Evolutionary conservation across 2,888 invertebrate species (phyloP), one percentile per base, ranked within the genome.

Genomic region (Phasia obesa): DNA sequence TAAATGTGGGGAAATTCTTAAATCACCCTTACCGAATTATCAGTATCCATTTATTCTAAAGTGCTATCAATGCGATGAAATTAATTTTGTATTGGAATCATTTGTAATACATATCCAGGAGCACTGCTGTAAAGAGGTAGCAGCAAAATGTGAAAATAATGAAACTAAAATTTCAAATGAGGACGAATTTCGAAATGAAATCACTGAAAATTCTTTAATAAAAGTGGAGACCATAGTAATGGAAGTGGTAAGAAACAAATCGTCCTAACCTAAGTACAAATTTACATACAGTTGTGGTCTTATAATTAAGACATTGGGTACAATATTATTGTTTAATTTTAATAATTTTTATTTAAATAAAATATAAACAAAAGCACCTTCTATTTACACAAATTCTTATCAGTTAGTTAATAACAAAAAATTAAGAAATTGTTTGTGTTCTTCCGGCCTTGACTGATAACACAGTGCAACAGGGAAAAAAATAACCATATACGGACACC

Each of bases 1-100:
- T 21, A 82, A 78, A 59, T 82, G 82, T 60, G 82, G 82, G 4
- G 82, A 78, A 78, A 70, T 82, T n/a, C 19, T 82, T 17, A 74
- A 70, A 53, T 74, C 78, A 2, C 78, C 82, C 1, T 21, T 67
- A 15, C 31, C 53, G 5, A 65, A 60, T 62, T 75, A 49, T 67
- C 44, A 75, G 55, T 15, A 71, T 51, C 65, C 59, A 23, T 75
- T 79, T 42, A 71, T 83, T 42, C n/a, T 83, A 11, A 79, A 79
- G 38, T 83, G 83, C 31, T 67, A 31, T n/a, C 51, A 78, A 27
- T 82, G 82, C 49, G 21, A 78, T 21, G 74, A 82, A 42, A 64
- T 67, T 19, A 69, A 74, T 74, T 69, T 69, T 11, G 57, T 69
- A 9, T 53, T 78, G 74, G 82, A 78, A 49, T 57, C 78, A n/a